Percentiles rank a stretch among this genome's conserved stretches.
Evolutionary conservation across 2,888 invertebrate genomes (phyloP).

Genomic region (Amiota communis): DNA sequence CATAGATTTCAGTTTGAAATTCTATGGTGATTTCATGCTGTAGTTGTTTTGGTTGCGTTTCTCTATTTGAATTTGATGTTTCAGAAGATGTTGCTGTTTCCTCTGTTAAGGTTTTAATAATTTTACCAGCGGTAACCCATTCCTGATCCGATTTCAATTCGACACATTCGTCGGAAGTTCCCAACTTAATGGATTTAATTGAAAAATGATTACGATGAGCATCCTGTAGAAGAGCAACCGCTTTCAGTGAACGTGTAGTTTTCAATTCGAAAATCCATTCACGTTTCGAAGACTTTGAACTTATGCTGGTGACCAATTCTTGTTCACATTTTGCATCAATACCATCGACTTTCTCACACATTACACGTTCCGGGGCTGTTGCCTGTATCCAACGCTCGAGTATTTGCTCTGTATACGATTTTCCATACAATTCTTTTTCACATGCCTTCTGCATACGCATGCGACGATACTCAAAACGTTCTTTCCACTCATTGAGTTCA

Average conservation of each 20-base stretch:
- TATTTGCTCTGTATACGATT: constrained; percentile 77
- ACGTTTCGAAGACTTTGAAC: constrained; percentile 77
- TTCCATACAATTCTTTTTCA: constrained; percentile 81
- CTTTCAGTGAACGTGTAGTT: constrained; percentile 75
- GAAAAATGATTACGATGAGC: constrained; percentile 80
- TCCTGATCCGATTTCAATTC: constrained; percentile 76
- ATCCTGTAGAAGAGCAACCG: constrained; percentile 81
- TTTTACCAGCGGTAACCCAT: constrained; percentile 71
- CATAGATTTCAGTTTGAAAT: constrained; percentile 82
- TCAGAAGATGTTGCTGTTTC: constrained; percentile 29
- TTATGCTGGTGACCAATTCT: constrained; percentile 77
- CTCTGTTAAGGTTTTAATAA: constrained; percentile 29
- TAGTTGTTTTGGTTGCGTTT: constrained; percentile 28
- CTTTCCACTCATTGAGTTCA: constrained; percentile 83
- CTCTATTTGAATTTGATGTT: constrained; percentile 32
- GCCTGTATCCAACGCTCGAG: constrained; percentile 79
- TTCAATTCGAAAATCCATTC: constrained; percentile 78
- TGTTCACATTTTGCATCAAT: constrained; percentile 77
- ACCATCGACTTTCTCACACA: constrained; percentile 77
- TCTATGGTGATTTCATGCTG: constrained; percentile 75
- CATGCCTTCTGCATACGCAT: constrained; percentile 79
- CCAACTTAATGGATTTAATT: constrained; percentile 75
- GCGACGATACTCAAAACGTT: constrained; percentile 80
- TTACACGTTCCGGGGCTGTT: constrained; percentile 77
- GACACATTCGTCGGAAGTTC: constrained; percentile 57